phyloP scores from a whole-genome alignment of 2,113 vertebrate genomes.

The Burhinus bistriatus region DNA sequence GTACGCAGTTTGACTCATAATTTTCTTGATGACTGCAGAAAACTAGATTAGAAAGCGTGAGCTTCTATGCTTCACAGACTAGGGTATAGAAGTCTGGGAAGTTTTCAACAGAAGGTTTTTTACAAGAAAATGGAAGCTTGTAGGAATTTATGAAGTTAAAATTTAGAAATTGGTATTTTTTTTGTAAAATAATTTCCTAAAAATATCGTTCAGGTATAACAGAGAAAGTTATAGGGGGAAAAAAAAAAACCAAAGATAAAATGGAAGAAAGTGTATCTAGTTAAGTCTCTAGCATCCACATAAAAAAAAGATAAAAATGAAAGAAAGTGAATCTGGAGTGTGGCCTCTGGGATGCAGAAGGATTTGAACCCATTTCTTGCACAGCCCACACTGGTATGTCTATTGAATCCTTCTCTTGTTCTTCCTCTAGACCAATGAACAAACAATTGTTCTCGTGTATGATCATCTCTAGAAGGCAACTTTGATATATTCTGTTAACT shows the following conservation, averaged over 20 bases:
- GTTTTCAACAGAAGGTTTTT: background rate
- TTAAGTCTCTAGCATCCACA: background rate
- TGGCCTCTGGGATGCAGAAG: background rate
- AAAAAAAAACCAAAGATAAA: background rate
- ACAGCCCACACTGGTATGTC: background rate
- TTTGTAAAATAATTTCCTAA: background rate
- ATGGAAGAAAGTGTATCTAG: background rate
- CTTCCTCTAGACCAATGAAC: background rate
- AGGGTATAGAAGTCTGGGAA: background rate
- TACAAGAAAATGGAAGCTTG: background rate
- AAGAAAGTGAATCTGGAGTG: background rate
- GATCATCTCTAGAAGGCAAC: background rate
- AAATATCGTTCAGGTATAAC: background rate
- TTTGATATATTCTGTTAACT: background rate
- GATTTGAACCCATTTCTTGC: background rate
- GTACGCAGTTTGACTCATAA: background rate
- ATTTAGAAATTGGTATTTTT: background rate
- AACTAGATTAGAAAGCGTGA: background rate
- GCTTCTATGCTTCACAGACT: background rate
- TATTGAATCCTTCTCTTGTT: background rate
- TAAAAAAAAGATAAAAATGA: background rate
- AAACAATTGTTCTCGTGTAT: background rate
- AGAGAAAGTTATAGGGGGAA: background rate
- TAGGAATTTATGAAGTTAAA: background rate
- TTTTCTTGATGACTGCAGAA: background rate